These are phyloP conservation scores for Drosophila rhopaloa DNA, from an alignment of 1,140 invertebrate species.

Conservation along the genomic window DNA sequence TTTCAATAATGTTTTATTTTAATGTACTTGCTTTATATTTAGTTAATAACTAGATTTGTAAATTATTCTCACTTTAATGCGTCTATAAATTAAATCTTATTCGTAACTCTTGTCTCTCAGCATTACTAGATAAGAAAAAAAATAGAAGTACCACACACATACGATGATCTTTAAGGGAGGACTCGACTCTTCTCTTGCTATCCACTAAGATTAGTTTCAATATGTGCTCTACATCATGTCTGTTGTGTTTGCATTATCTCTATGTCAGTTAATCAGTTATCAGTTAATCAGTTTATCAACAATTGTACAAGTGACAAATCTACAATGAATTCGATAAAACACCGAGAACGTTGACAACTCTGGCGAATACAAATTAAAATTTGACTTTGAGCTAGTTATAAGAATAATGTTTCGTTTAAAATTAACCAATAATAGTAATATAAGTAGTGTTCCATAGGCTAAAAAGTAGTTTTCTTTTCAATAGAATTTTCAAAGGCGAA, in stretches of 20 bases:
- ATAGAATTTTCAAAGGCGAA: constrained; percentile 2
- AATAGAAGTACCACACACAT: constrained; percentile 57
- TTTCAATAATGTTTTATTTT: constrained; percentile 71
- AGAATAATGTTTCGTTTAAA: constrained; percentile 26
- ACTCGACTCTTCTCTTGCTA: constrained; percentile 21
- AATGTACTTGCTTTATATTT: constrained; percentile 73
- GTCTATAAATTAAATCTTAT: constrained; percentile 79
- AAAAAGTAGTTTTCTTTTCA: constrained; percentile 7
- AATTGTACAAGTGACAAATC: constrained; percentile 73
- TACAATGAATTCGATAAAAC: constrained; percentile 65
- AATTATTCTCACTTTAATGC: constrained; percentile 78
- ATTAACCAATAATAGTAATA: constrained; percentile 46
- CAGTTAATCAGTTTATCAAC: constrained; percentile 58
- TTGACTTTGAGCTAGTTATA: constrained; percentile 17
- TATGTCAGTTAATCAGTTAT: constrained; percentile 34
- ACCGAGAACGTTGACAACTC: constrained; percentile 52
- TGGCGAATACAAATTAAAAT: constrained; percentile 11
- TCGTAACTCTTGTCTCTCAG: constrained; percentile 71
- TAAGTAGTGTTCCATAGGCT: constrained; percentile 25
- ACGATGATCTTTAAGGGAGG: constrained; percentile 42
- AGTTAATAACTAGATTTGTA: constrained; percentile 77
- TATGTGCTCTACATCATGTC: constrained; percentile 61
- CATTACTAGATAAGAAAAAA: constrained; percentile 75
- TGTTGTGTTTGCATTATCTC: constrained; percentile 30
- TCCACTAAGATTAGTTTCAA: constrained; percentile 47